Evolutionary conservation across 2,888 invertebrate species (phyloP).

Genomic region (Zaprionus obscuricornis): DNA sequence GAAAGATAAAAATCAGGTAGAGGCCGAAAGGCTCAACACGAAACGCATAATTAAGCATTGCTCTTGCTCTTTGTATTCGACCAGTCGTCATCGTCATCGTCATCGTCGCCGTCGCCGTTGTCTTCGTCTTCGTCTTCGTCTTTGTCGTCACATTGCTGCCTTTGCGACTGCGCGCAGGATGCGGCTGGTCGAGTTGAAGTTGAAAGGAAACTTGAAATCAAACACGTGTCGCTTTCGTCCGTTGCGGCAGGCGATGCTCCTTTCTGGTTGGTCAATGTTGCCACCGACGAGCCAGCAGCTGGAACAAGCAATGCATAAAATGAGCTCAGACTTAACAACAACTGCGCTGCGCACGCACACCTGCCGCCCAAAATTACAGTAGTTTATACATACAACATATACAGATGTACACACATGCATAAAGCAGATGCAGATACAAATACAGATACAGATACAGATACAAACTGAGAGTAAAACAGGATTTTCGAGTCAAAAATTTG

Average conservation of each 20-base stretch:
- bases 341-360: too few species aligned
- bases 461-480: constrained; percentile 52
- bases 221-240: constrained; percentile 74
- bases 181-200: constrained; percentile 35
- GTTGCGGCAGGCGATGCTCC: constrained; percentile 44
- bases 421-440: background rate
- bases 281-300: constrained; percentile 47
- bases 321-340: constrained; percentile 22
- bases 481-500: constrained; percentile 62
- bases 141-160: constrained; percentile 39
- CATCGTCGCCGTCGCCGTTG: constrained; percentile 20
- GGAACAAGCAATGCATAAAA: constrained; percentile 34
- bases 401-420: constrained; percentile 21
- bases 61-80: constrained; percentile 39
- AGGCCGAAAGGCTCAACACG: constrained; percentile 33
- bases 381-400: constrained; percentile 28
- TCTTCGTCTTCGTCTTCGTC: background rate
- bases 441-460: too few species aligned
- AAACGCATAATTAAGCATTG: constrained; percentile 65
- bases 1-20: constrained; percentile 71
- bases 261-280: constrained; percentile 68
- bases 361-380: constrained; percentile 70
- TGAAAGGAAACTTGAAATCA: constrained; percentile 72
- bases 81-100: constrained; percentile 16
- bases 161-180: constrained; percentile 73